Evolutionary conservation across 2,113 vertebrate species (phyloP).

Genomic region (Manacus vitellinus): DNA sequence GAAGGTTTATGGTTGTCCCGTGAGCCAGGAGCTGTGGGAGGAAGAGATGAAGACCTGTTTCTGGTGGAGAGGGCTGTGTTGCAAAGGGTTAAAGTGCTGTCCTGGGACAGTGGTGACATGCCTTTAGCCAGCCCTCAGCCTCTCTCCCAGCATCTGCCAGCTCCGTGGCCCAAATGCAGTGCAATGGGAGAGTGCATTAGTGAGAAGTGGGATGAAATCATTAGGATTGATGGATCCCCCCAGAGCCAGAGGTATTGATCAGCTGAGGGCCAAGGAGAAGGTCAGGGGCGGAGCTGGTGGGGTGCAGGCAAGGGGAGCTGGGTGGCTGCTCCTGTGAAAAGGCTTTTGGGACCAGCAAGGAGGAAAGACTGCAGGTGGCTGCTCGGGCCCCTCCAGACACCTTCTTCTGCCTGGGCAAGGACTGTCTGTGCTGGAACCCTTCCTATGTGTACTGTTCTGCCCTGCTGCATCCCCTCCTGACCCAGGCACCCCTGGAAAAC

Average conservation of each 20-base stretch:
- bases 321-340: not conserved
- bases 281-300: not conserved
- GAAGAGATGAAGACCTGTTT: not conserved
- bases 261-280: not conserved
- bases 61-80: not conserved
- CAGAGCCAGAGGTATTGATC: not conserved
- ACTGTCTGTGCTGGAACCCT: not conserved
- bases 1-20: not conserved
- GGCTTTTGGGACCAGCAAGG: not conserved
- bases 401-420: not conserved
- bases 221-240: constrained; percentile 1
- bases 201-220: not conserved
- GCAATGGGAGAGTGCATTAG: not conserved
- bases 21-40: not conserved
- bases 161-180: not conserved
- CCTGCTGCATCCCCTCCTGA: not conserved
- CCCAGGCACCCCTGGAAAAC: not conserved
- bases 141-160: not conserved
- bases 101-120: not conserved
- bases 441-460: not conserved
- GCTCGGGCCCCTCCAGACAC: not conserved
- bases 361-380: not conserved
- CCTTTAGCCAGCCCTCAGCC: not conserved
- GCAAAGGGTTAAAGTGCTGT: not conserved
- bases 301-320: not conserved